A percentile compares a stretch with the other conserved stretches of the same genome.
Evolutionary conservation across 2,797 vertebrate genomes (phyloP).

Genomic region (Enteromius afrohamiltoni): DNA sequence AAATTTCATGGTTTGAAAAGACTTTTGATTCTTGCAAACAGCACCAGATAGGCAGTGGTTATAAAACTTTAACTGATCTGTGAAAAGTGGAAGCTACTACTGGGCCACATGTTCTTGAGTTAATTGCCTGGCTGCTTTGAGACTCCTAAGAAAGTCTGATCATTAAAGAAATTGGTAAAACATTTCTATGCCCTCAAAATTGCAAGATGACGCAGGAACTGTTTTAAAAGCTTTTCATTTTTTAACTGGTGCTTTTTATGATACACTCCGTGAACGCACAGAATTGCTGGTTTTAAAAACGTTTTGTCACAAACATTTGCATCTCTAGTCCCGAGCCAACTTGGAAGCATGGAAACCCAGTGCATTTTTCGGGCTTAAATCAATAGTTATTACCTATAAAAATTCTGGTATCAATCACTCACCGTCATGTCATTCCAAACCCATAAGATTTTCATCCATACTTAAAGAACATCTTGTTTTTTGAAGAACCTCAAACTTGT

Average conservation of each 20-base stretch:
- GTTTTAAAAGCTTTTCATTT: conserved; percentile 76
- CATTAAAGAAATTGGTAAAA: conserved; percentile 75
- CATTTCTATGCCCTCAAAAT: conserved; percentile 72
- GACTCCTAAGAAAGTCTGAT: conserved; percentile 70
- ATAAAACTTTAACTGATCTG: conserved; percentile 83
- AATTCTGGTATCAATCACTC: not conserved
- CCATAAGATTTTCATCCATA: not conserved
- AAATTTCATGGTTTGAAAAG: conserved; percentile 75
- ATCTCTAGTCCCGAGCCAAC: conserved; percentile 55
- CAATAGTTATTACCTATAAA: not conserved
- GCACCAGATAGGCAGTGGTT: conserved; percentile 75
- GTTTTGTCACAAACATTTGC: conserved; percentile 62
- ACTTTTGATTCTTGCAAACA: conserved; percentile 77
- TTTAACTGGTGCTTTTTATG: conserved; percentile 54
- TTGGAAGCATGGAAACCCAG: conserved; percentile 34
- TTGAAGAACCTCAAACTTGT: not conserved
- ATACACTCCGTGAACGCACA: conserved; percentile 73
- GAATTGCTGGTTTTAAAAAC: conserved; percentile 63
- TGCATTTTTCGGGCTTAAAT: not conserved
- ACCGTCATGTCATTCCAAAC: not conserved
- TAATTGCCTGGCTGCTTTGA: conserved; percentile 75
- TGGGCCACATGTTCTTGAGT: conserved; percentile 74
- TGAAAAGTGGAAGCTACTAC: conserved; percentile 80
- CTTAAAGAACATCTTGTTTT: too few species aligned
- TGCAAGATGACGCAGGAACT: conserved; percentile 77